Evolutionary conservation across 2,888 invertebrate genomes (phyloP), one percentile per base, ranked within the genome.

Genomic region (Drosophila percnosoma): DNA sequence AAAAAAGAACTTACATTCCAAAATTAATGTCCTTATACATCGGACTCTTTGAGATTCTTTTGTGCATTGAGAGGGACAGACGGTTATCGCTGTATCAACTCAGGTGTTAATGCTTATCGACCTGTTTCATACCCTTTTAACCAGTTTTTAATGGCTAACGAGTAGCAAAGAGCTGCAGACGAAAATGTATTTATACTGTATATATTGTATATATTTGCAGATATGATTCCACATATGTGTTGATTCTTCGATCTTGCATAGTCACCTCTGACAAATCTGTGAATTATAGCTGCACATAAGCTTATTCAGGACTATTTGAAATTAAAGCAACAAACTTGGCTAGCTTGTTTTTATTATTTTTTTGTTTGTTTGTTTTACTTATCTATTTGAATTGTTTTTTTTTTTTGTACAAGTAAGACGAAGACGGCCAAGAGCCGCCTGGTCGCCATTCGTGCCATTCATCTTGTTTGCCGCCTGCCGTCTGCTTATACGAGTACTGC

Each of bases 361-460:
- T n/a, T n/a, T n/a, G n/a, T n/a, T n/a, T n/a, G n/a, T n/a, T 64
- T 59, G n/a, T 36, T 6, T 27, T 38, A 8, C 27, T n/a, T 13
- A 0, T 11, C 11, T 42, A 11, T 67, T 18, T 42, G 21, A 51
- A 45, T 40, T 51, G 21, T 48, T 24, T 29, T 11, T 38, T 45
- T 45, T 24, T 45, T 63, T 42, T 60, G 49, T 73, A 60, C 68
- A 78, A 84, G 85, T 78, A 80, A 83, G 45, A 75, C 71, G 73
- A 51, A 42, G 45, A 75, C 69, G 73, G 78, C 78, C 85, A 74
- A 87, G 75, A 85, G 84, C 70, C 87, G 83, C 78, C 72, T 51
- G 75, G 87, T 78, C 91, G 90, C 90, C 91, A 91, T 92, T 83
- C 87, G 87, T 89, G 89, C 84, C 90, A 91, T 91, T 83, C 89